Percentiles rank a stretch among this genome's conserved stretches.
phyloP scores from a whole-genome alignment of 1,140 invertebrate species.

The Physella acuta region DNA sequence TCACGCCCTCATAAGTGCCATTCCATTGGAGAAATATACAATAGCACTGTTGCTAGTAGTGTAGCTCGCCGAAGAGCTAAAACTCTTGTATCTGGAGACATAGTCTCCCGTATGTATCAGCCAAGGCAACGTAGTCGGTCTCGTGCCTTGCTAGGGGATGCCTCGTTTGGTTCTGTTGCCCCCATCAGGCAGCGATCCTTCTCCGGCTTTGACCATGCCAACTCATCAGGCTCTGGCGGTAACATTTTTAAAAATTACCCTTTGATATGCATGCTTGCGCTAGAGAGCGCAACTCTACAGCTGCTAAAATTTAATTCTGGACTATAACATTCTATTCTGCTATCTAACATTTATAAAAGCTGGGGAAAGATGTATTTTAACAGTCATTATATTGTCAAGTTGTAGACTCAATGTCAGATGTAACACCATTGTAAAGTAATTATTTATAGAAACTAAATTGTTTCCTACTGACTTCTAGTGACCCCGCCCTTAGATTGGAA shows the following conservation, averaged over 20 bases:
- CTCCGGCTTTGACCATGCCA: conserved; percentile 6
- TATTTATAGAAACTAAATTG: too few relatives aligned
- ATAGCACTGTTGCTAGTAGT: conserved; percentile 19
- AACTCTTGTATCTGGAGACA: conserved; percentile 3
- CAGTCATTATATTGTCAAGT: background rate
- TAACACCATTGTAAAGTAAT: too few relatives aligned
- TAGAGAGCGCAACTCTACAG: background rate
- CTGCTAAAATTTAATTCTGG: background rate
- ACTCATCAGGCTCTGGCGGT: conserved; percentile 5
- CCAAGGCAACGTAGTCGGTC: conserved; percentile 11
- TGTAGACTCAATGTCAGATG: too few relatives aligned
- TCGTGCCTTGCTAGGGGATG: conserved; percentile 17
- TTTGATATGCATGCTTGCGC: conserved; percentile 19
- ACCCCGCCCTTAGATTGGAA: too few relatives aligned
- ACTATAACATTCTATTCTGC: background rate
- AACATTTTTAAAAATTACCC: conserved; percentile 4
- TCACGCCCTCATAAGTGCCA: background rate
- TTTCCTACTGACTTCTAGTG: too few relatives aligned
- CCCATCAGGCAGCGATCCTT: conserved; percentile 18
- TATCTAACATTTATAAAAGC: conserved; percentile 5
- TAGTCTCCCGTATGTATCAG: conserved; percentile 23
- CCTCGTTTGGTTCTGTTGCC: conserved; percentile 20
- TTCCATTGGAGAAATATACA: conserved; percentile 20
- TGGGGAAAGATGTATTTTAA: background rate
- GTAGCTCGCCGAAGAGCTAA: conserved; percentile 12